A percentile compares a stretch with the other conserved stretches of the same genome.
Conservation (phyloP, 2,113 vertebrate species). For the Rhodinocichla rosea region DNA sequence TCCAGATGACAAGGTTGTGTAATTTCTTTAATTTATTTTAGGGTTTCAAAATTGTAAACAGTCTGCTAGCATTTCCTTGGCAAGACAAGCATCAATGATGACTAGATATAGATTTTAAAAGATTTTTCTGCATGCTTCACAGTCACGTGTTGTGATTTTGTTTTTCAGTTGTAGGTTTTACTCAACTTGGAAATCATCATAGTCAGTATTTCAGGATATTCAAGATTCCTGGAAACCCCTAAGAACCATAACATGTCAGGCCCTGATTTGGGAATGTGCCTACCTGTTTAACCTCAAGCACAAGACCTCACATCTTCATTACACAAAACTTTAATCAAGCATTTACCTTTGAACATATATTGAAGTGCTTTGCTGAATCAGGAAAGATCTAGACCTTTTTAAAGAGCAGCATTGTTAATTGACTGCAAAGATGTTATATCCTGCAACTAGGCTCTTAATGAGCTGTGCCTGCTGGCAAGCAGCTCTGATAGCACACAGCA, state of each 20-base stretch:
- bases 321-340: neutral
- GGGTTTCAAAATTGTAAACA: neutral
- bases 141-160: neutral
- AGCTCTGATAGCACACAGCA: neutral
- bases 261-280: neutral
- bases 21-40: neutral
- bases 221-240: conserved; percentile 21
- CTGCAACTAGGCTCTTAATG: neutral
- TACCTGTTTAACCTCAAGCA: conserved; percentile 13
- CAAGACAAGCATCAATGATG: neutral
- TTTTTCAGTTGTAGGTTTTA: neutral
- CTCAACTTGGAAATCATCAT: neutral
- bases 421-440: neutral
- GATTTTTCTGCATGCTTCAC: neutral
- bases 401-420: neutral
- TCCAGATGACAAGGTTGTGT: neutral
- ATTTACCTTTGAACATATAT: neutral
- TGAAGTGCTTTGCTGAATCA: neutral
- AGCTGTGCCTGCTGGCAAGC: neutral
- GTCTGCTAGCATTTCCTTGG: neutral
- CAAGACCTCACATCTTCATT: neutral
- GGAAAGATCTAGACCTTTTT: neutral
- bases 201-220: conserved; percentile 2
- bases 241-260: neutral
- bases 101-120: neutral